phyloP scores from a whole-genome alignment of 2,797 vertebrate species.

The Ctenochaetus hawaiiensis region DNA sequence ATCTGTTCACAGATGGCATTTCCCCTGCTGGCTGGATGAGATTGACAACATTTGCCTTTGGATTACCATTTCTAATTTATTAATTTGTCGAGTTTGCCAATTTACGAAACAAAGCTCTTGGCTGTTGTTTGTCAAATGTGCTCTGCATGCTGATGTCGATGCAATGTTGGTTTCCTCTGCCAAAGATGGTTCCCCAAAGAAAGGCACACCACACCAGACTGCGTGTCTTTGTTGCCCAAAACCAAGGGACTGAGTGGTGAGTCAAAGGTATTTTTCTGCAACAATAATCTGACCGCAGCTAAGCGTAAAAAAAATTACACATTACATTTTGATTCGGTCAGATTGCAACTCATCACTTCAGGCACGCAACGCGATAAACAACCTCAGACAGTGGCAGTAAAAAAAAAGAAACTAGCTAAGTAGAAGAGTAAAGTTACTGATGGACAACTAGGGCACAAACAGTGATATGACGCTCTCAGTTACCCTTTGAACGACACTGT shows the following conservation, averaged over 20 bases:
- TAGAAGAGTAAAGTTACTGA: background rate
- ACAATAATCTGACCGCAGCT: slow-evolving; percentile 45
- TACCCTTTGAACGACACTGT: background rate
- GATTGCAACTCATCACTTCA: slow-evolving; percentile 44
- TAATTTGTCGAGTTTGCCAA: slow-evolving; percentile 26
- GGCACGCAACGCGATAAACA: slow-evolving; percentile 35
- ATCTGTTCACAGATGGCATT: background rate
- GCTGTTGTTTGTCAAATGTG: slow-evolving; percentile 14
- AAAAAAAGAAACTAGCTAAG: background rate
- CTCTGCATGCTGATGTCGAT: slow-evolving; percentile 10
- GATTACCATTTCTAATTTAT: slow-evolving; percentile 38
- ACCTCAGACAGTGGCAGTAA: background rate
- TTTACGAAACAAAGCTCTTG: slow-evolving; percentile 24
- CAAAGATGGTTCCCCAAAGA: slow-evolving; percentile 26
- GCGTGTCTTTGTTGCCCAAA: slow-evolving; percentile 33
- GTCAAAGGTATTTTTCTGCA: slow-evolving; percentile 52
- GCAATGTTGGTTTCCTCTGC: slow-evolving; percentile 1
- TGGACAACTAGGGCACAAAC: background rate
- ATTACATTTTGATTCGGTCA: slow-evolving; percentile 39
- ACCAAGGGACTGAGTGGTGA: slow-evolving; percentile 22
- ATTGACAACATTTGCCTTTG: slow-evolving; percentile 1
- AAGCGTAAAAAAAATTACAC: slow-evolving; percentile 45
- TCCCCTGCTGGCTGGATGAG: slow-evolving; percentile 1
- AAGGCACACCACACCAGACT: slow-evolving; percentile 29
- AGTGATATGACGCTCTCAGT: background rate